Evolutionary conservation across 2,797 vertebrate species (phyloP).

Genomic region (Gobionotothen gibberifrons): DNA sequence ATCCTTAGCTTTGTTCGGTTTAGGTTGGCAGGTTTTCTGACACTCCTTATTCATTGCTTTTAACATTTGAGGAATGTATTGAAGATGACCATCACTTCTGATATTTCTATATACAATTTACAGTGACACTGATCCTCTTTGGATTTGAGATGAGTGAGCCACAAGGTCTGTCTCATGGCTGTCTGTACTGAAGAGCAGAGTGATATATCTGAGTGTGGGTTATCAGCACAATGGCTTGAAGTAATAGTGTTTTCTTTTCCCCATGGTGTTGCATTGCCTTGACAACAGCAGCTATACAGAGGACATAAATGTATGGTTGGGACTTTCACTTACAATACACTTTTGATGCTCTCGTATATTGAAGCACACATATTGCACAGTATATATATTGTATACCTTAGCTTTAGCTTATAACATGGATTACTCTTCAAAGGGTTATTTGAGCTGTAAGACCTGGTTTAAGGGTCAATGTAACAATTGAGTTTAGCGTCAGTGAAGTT

Average conservation of each 20-base stretch:
- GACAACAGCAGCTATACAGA: conserved; percentile 45
- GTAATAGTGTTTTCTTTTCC: conserved; percentile 53
- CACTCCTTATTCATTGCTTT: conserved; percentile 18
- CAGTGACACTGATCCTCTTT: conserved; percentile 50
- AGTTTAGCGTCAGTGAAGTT: background rate
- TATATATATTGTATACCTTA: conserved; percentile 10
- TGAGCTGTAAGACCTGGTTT: background rate
- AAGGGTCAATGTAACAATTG: background rate
- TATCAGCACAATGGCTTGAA: conserved; percentile 43
- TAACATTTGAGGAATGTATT: conserved; percentile 33
- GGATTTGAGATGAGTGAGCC: conserved; percentile 39
- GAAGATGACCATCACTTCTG: conserved; percentile 30
- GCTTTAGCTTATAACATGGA: background rate
- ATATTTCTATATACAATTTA: conserved; percentile 44
- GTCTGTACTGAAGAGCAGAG: conserved; percentile 14
- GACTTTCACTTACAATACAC: conserved; percentile 29
- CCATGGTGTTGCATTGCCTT: conserved; percentile 43
- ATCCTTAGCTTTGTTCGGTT: conserved; percentile 36
- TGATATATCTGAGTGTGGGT: conserved; percentile 44
- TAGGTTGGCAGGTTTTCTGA: background rate
- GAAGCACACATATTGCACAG: conserved; percentile 6
- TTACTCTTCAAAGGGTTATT: conserved; percentile 3
- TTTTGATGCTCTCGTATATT: conserved; percentile 24
- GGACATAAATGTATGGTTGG: conserved; percentile 34
- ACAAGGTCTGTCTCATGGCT: conserved; percentile 39